Evolutionary conservation across 2,113 vertebrate species (phyloP).

Genomic region (Cynoglossus semilaevis): DNA sequence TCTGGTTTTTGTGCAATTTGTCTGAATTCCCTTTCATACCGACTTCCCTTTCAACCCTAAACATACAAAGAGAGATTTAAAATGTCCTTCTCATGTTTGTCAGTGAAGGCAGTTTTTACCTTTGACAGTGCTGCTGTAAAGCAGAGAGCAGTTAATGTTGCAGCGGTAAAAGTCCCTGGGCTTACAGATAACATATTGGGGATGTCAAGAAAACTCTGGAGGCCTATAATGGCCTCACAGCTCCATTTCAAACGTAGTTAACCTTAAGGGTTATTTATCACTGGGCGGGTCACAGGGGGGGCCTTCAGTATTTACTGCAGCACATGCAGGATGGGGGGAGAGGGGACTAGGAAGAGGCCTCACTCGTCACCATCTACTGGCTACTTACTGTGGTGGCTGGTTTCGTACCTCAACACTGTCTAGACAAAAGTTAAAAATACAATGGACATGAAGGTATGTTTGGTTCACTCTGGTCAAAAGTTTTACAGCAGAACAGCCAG

Average conservation of each 20-base stretch:
- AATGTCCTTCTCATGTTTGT: slow-evolving; percentile 10
- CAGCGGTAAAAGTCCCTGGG: slow-evolving; percentile 46
- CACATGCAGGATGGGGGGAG: slow-evolving; percentile 56
- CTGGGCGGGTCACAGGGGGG: slow-evolving; percentile 64
- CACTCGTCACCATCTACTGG: slow-evolving; percentile 33
- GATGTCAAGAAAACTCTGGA: slow-evolving; percentile 74
- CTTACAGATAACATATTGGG: slow-evolving; percentile 72
- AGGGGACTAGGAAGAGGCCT: slow-evolving; percentile 46
- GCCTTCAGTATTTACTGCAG: slow-evolving; percentile 74
- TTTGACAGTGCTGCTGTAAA: slow-evolving; percentile 39
- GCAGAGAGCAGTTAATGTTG: slow-evolving; percentile 40
- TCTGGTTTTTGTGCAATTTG: no score
- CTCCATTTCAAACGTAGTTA: slow-evolving; percentile 78
- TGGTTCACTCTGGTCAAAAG: slow-evolving; percentile 16
- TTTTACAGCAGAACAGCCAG: slow-evolving; percentile 18
- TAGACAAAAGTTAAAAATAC: not conserved
- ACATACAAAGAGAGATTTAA: slow-evolving; percentile 1
- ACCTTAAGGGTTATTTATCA: slow-evolving; percentile 78
- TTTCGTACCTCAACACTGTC: slow-evolving; percentile 36
- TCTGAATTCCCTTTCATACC: no score
- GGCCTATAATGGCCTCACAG: slow-evolving; percentile 70
- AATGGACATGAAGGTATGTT: not conserved
- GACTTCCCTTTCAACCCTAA: not conserved
- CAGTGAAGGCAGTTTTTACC: slow-evolving; percentile 10
- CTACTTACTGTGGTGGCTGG: slow-evolving; percentile 16